Conservation (phyloP, 2,888 invertebrate species). For the Agrotis ipsilon region DNA sequence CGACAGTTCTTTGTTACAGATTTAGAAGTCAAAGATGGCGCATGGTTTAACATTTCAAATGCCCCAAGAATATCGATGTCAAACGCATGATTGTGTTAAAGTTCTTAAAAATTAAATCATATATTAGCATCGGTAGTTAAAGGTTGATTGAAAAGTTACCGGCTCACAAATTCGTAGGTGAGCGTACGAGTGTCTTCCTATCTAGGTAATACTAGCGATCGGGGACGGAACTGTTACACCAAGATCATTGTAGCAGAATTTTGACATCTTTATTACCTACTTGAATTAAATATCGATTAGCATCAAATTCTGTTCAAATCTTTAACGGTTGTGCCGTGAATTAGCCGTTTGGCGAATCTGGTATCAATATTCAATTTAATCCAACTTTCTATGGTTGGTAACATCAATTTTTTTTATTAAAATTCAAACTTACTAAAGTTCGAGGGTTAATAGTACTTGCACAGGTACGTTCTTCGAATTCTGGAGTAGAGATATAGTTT, state of each 20-base stretch:
- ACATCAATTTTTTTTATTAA: too few relatives aligned
- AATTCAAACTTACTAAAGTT: too few relatives aligned
- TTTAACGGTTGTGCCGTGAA: conserved; percentile 44
- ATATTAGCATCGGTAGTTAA: neutral
- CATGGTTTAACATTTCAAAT: neutral
- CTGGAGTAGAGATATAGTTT: too few relatives aligned
- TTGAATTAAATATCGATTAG: too few relatives aligned
- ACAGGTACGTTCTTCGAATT: neutral
- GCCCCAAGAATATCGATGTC: neutral
- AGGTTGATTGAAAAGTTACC: neutral
- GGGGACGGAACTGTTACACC: neutral
- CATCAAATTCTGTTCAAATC: conserved; percentile 44
- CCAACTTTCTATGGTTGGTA: neutral
- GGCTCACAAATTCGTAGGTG: neutral
- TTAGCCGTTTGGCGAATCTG: conserved; percentile 39
- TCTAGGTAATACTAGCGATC: neutral
- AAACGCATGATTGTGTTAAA: conserved; percentile 3
- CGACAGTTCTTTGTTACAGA: neutral
- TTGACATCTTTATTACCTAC: conserved; percentile 12
- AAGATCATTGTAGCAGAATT: conserved; percentile 11
- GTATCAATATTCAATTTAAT: conserved; percentile 32
- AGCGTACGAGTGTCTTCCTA: neutral
- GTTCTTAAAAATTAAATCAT: neutral
- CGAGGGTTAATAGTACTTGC: neutral
- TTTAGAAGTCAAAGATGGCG: neutral